Percentiles rank a stretch among this genome's conserved stretches.
These are phyloP conservation scores for Eupithecia dodoneata DNA, from an alignment of 2,888 invertebrate species.

Conservation along the genomic window DNA sequence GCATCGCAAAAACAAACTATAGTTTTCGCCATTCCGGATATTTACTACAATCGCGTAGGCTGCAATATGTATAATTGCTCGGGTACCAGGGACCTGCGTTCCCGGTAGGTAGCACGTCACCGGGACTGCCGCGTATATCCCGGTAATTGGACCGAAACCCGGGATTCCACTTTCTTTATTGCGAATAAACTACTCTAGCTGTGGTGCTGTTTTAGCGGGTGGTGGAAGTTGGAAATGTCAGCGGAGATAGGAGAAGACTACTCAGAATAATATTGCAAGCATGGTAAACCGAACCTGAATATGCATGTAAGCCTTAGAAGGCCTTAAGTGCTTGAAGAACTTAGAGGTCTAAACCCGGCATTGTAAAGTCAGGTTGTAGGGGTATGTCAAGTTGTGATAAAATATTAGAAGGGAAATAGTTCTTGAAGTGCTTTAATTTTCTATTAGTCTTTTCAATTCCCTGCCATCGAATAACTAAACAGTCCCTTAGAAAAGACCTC, in stretches of 20 bases:
- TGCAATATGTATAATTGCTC: slow-evolving; percentile 79
- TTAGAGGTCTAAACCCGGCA: not conserved
- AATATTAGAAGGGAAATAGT: not conserved
- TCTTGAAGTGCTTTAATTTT: not conserved
- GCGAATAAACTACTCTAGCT: slow-evolving; percentile 81
- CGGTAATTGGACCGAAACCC: slow-evolving; percentile 82
- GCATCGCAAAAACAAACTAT: slow-evolving; percentile 55
- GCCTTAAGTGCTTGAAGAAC: not conserved
- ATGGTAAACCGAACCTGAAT: not conserved
- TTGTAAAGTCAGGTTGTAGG: not conserved
- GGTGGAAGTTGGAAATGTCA: slow-evolving; percentile 46
- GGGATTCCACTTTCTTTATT: slow-evolving; percentile 84
- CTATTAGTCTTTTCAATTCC: not conserved
- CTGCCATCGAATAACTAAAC: not conserved
- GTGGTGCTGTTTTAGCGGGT: slow-evolving; percentile 69
- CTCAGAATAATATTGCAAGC: not conserved
- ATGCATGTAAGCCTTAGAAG: not conserved
- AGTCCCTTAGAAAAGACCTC: not conserved
- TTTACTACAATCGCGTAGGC: slow-evolving; percentile 63
- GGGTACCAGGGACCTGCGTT: slow-evolving; percentile 50
- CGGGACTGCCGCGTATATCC: slow-evolving; percentile 82
- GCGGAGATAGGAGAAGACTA: not conserved
- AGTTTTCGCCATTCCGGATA: slow-evolving; percentile 57
- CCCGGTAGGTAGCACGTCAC: slow-evolving; percentile 77
- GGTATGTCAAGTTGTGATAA: not conserved